Evolutionary conservation across 2,113 vertebrate species (phyloP).

Genomic region (Malurus cyaneus): DNA sequence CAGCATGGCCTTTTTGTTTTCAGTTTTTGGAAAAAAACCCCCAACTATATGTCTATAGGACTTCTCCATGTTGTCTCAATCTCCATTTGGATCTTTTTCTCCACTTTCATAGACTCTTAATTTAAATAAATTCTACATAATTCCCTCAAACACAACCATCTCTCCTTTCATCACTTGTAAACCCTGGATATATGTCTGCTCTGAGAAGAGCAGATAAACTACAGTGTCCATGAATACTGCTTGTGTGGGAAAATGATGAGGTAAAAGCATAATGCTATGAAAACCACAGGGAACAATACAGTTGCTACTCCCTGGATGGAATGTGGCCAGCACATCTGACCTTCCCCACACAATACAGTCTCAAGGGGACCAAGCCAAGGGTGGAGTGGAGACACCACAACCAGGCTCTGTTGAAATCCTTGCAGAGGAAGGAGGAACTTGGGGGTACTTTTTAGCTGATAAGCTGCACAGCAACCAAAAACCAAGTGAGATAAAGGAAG

Average conservation of each 20-base stretch:
- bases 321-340: background rate
- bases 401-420: background rate
- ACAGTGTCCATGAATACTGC: background rate
- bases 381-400: background rate
- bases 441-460: background rate
- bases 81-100: background rate
- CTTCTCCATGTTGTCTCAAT: background rate
- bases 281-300: background rate
- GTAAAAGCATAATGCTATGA: background rate
- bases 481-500: background rate
- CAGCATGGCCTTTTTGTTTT: background rate
- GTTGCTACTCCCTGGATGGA: background rate
- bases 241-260: background rate
- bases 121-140: background rate
- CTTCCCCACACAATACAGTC: background rate
- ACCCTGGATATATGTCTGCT: background rate
- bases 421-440: background rate
- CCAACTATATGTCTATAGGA: background rate
- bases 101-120: background rate
- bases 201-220: background rate
- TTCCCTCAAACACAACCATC: background rate
- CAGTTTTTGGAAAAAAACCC: background rate
- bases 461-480: background rate
- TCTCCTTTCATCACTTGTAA: background rate
- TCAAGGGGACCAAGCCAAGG: background rate